Evolutionary conservation across 2,888 invertebrate species (phyloP).

Genomic region (Nomada fabriciana): DNA sequence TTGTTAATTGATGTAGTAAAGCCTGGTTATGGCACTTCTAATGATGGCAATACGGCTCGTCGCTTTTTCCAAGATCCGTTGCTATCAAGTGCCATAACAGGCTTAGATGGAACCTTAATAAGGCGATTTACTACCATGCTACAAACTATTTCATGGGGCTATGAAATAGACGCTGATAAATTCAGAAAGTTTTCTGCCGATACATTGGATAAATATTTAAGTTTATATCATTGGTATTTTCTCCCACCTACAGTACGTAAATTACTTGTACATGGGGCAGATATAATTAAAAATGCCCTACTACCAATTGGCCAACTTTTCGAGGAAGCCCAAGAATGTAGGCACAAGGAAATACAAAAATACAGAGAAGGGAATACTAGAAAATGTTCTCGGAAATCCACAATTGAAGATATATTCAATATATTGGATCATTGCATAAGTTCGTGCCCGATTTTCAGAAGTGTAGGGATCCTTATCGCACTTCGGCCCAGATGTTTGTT

Average conservation of each 20-base stretch:
- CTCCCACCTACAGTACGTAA: no score
- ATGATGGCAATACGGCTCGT: constrained; percentile 1
- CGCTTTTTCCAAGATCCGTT: not conserved
- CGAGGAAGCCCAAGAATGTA: not conserved
- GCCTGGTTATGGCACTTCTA: not conserved
- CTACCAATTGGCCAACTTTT: constrained; percentile 1
- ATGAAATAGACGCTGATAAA: not conserved
- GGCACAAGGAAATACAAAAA: not conserved
- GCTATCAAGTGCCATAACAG: not conserved
- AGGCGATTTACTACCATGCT: not conserved
- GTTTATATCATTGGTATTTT: no score
- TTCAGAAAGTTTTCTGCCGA: no score
- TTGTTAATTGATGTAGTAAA: not conserved
- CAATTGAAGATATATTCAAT: not conserved
- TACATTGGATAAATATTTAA: no score
- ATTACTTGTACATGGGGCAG: no score
- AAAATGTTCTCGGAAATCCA: not conserved
- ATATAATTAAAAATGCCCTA: not conserved
- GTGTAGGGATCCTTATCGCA: no score
- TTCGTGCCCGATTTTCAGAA: no score
- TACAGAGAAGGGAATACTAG: not conserved
- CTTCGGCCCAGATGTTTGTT: no score
- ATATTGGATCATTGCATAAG: no score
- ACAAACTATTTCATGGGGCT: not conserved
- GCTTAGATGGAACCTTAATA: not conserved